Conservation (phyloP, 2,888 invertebrate genomes). For the Gibbula magus region DNA sequence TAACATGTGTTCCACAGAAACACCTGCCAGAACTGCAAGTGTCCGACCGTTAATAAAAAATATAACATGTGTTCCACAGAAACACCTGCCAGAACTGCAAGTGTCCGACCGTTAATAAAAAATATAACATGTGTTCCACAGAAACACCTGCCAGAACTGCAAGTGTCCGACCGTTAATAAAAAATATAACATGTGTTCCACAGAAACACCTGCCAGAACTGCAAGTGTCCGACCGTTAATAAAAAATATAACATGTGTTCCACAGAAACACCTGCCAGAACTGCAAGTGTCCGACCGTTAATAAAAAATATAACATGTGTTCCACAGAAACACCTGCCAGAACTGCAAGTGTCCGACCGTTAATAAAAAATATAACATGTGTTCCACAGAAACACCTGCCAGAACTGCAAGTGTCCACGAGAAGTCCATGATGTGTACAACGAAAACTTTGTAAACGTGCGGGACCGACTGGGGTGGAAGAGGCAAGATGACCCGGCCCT, state of each 20-base stretch:
- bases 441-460: slow-evolving; percentile 85
- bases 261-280: slow-evolving; percentile 92
- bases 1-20: slow-evolving; percentile 82
- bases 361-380: no score
- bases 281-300: slow-evolving; percentile 96
- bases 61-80: slow-evolving; percentile 79
- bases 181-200: slow-evolving; percentile 38
- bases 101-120: no score
- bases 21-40: slow-evolving; percentile 94
- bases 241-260: no score
- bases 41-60: no score
- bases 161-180: no score
- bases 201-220: slow-evolving; percentile 94
- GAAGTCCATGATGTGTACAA: slow-evolving; percentile 93
- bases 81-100: slow-evolving; percentile 95
- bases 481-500: slow-evolving; percentile 61
- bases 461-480: slow-evolving; percentile 75
- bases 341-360: slow-evolving; percentile 96
- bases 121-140: slow-evolving; percentile 77
- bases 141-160: slow-evolving; percentile 94
- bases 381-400: slow-evolving; percentile 89
- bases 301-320: no score
- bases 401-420: slow-evolving; percentile 92
- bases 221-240: slow-evolving; percentile 96
- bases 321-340: slow-evolving; percentile 90